phyloP scores from a whole-genome alignment of 1,140 invertebrate genomes.

The Scaptomyza pallida region DNA sequence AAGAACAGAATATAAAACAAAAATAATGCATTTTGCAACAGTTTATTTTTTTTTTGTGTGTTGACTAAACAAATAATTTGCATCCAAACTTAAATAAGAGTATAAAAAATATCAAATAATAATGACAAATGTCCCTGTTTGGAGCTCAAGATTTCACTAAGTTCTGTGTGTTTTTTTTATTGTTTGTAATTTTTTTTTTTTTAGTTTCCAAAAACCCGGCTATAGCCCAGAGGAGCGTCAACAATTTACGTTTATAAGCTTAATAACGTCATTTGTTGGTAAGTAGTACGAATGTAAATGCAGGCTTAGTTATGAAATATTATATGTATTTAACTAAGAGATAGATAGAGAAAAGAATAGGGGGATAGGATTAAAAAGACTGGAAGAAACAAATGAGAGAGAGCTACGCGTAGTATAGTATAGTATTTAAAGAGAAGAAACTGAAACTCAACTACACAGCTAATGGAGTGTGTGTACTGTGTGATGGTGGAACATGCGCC shows the following conservation, averaged over 20 bases:
- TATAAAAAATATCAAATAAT: constrained; percentile 75
- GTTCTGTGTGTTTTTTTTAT: constrained; percentile 15
- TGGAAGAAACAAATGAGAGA: constrained; percentile 33
- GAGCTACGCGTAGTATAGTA: constrained; percentile 1
- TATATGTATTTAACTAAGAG: constrained; percentile 51
- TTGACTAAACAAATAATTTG: constrained; percentile 63
- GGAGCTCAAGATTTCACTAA: constrained; percentile 63
- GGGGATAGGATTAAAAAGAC: constrained; percentile 4
- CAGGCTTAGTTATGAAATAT: constrained; percentile 49
- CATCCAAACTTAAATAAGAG: constrained; percentile 63
- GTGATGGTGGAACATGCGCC: constrained; percentile 36
- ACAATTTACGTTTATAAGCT: constrained; percentile 50
- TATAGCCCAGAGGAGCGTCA: constrained; percentile 39
- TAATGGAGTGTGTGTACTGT: constrained; percentile 65
- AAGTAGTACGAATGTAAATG: constrained; percentile 60
- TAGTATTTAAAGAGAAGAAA: constrained; percentile 15
- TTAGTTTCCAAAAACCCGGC: constrained; percentile 45
- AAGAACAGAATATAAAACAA: constrained; percentile 27
- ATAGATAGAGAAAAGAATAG: constrained; percentile 24
- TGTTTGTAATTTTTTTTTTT: constrained; percentile 1
- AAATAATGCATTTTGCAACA: constrained; percentile 58
- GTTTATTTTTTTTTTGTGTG: constrained; percentile 80
- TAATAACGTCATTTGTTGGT: constrained; percentile 54
- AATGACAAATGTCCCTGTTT: constrained; percentile 53
- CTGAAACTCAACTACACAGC: constrained; percentile 51